These are phyloP conservation scores for Xanthia icteritia DNA, from an alignment of 2,888 invertebrate genomes.

Conservation along the genomic window DNA sequence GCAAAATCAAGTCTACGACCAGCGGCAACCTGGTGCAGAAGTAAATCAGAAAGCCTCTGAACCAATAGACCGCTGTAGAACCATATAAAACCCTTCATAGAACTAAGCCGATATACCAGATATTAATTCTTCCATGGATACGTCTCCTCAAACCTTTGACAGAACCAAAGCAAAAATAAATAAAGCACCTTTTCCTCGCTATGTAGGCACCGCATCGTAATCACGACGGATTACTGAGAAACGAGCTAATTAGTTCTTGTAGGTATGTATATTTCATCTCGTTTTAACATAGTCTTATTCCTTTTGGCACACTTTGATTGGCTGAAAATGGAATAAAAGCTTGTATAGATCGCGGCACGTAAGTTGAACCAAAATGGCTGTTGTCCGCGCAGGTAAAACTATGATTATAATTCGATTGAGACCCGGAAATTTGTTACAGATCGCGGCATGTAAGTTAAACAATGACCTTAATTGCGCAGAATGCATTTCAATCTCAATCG, in stretches of 20 bases:
- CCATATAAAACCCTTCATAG: neutral
- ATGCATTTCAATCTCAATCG: too few species aligned
- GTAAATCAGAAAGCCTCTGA: too few species aligned
- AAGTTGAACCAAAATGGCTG: too few species aligned
- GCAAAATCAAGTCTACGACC: neutral
- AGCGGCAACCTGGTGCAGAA: neutral
- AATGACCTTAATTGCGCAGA: too few species aligned
- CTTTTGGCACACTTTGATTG: neutral
- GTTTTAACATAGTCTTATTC: neutral
- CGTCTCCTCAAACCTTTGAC: conserved; percentile 3
- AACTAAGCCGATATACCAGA: neutral
- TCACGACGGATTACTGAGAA: conserved; percentile 1
- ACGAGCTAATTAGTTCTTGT: conserved; percentile 13
- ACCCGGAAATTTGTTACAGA: too few species aligned
- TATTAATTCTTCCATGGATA: neutral
- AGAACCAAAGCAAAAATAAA: conserved; percentile 14
- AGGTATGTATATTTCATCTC: neutral
- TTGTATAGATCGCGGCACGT: neutral
- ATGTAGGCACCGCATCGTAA: neutral
- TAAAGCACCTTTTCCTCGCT: neutral
- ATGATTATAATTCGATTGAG: too few species aligned
- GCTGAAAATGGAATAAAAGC: conserved; percentile 4
- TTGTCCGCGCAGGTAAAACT: too few species aligned
- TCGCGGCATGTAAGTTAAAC: too few species aligned
- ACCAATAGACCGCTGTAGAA: neutral